A percentile compares a stretch with the other conserved stretches of the same genome.
Evolutionary conservation across 2,113 vertebrate genomes (phyloP).

Genomic region (Datnioides undecimradiatus): DNA sequence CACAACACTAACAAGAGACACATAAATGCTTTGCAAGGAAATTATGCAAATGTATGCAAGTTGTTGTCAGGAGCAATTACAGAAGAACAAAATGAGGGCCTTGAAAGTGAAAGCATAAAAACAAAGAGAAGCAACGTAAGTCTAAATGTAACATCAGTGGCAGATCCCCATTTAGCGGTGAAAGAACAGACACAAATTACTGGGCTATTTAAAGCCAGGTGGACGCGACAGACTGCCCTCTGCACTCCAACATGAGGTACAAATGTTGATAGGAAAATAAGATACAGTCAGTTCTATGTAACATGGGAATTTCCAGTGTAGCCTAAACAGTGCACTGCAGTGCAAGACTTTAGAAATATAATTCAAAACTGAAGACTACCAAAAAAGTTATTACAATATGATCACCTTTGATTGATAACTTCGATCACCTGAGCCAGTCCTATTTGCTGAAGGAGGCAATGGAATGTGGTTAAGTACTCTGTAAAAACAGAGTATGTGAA

Average conservation of each 20-base stretch:
- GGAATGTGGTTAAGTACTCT: not conserved
- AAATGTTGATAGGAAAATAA: not conserved
- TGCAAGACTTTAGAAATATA: no score
- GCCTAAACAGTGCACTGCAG: not conserved
- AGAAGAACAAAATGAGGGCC: constrained; percentile 21
- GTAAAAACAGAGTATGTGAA: not conserved
- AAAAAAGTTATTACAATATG: no score
- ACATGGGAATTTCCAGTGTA: no score
- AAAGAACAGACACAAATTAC: not conserved
- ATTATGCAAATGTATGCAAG: constrained; percentile 47
- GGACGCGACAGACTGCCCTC: not conserved
- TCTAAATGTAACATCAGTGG: constrained; percentile 2
- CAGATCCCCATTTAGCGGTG: not conserved
- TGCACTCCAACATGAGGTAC: constrained; percentile 1
- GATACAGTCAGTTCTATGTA: no score
- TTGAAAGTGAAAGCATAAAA: constrained; percentile 30
- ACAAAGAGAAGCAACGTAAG: constrained; percentile 6
- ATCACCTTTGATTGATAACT: no score
- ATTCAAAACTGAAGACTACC: no score
- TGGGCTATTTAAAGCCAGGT: not conserved
- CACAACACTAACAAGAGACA: constrained; percentile 24
- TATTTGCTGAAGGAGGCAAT: not conserved
- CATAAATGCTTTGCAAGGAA: constrained; percentile 27
- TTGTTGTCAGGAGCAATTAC: constrained; percentile 46
- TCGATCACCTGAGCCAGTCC: not conserved